Conservation (phyloP, 2,113 vertebrate species). For the Copsychus sechellarum region DNA sequence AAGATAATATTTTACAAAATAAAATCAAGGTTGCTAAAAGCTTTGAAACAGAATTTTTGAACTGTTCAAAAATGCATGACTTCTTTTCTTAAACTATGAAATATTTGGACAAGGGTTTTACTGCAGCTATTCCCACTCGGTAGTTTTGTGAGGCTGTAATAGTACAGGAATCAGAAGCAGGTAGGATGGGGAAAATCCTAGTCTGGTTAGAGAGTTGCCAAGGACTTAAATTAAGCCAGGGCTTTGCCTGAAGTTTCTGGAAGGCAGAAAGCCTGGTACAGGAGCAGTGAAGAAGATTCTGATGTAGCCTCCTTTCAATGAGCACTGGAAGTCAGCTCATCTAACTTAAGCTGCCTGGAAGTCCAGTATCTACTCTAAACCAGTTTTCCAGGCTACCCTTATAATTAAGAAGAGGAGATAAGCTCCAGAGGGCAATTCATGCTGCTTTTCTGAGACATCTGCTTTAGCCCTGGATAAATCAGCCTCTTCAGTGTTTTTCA, state of each 20-base stretch:
- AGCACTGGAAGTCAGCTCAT: constrained; percentile 16
- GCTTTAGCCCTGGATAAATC: constrained; percentile 33
- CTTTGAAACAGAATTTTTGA: background rate
- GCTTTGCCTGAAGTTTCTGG: constrained; percentile 33
- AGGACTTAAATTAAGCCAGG: constrained; percentile 40
- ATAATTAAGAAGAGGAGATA: constrained; percentile 43
- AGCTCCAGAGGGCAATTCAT: constrained; percentile 50
- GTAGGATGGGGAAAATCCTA: background rate
- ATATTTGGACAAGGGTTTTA: constrained; percentile 28
- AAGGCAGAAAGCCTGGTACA: background rate
- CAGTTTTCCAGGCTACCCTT: constrained; percentile 24
- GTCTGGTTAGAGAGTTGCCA: background rate
- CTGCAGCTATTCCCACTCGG: fast-evolving
- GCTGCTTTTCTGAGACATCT: constrained; percentile 30
- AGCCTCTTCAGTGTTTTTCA: background rate
- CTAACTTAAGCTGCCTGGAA: constrained; percentile 47
- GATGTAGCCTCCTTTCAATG: constrained; percentile 2
- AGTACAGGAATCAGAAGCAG: background rate
- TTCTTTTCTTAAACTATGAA: background rate
- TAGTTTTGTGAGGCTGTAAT: background rate
- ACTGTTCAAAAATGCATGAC: background rate
- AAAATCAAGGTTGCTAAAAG: background rate
- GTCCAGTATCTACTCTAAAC: constrained; percentile 36
- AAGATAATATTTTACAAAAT: background rate
- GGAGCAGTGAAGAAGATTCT: constrained; percentile 18